Evolutionary conservation across 2,888 invertebrate genomes (phyloP), one percentile per base, ranked within the genome.

Genomic region (Drosophila formosana): DNA sequence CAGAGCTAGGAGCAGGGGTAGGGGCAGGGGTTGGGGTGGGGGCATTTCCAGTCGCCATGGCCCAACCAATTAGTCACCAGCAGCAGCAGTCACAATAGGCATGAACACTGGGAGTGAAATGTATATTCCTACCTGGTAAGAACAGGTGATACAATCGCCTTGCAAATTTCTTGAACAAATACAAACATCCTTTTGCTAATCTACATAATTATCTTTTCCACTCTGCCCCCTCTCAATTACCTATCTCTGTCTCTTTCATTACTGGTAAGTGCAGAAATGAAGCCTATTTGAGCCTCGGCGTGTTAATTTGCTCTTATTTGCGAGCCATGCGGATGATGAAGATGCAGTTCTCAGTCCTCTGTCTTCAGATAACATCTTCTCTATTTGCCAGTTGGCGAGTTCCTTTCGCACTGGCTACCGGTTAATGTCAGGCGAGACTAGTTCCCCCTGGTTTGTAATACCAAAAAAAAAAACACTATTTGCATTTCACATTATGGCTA

Each of bases 221-320:
- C 46, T 26, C 18, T 18, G 23, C 46, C 7, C 53, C 52, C 47
- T 39, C 26, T 25, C 11, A 50, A 37, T 13, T 39, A 39, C 50
- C 37, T 32, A 13, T 63, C 47, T 43, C 18, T 63, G 6, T 58
- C 34, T 62, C 28, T 69, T 41, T 78, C 56, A 41, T 71, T 86
- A 47, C 86, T 82, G 85, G 85, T 85, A 79, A 85, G 82, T 70
- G 66, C 74, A 72, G 47, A 55, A 58, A 60, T 53, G 65, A 32
- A 62, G 46, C 67, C 63, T 72, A 78, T 68, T 80, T 73, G 72
- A 68, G 68, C 60, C 76, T 71, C 74, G 75, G 71, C 52, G 82
- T 80, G 82, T 85, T 86, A 87, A 87, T 83, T 78, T 76, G 80
- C 74, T 82, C 83, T 82, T 87, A 87, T 87, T 87, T 86, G 82